Evolutionary conservation across 1,140 invertebrate species (phyloP).

Genomic region (Eupeodes corollae): DNA sequence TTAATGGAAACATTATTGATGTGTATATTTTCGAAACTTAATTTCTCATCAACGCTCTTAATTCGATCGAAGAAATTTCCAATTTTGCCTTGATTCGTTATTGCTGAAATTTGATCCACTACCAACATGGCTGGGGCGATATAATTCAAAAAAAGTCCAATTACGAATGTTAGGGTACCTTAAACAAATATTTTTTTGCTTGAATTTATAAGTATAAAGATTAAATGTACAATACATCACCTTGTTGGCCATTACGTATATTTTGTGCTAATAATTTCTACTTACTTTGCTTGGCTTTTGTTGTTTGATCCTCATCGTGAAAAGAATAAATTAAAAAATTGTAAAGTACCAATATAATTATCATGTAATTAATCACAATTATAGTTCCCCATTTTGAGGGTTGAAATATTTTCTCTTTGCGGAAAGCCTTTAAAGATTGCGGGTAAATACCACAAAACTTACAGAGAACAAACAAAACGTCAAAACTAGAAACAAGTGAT

Average conservation of each 20-base stretch:
- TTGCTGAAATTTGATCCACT: constrained; percentile 24
- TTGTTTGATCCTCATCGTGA: constrained; percentile 23
- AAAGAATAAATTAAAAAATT: constrained; percentile 29
- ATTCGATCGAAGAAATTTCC: constrained; percentile 30
- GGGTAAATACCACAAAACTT: constrained; percentile 27
- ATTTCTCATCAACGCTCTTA: constrained; percentile 23
- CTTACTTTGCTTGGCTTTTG: constrained; percentile 30
- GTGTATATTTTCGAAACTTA: constrained; percentile 20
- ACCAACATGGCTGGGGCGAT: constrained; percentile 35
- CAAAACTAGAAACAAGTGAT: constrained; percentile 24
- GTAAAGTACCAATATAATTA: constrained; percentile 21
- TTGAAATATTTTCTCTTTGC: constrained; percentile 16
- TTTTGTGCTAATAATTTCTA: constrained; percentile 1
- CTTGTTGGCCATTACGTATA: background rate
- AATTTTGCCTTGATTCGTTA: constrained; percentile 25
- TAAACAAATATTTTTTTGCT: background rate
- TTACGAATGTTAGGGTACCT: constrained; percentile 35
- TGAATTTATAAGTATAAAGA: background rate
- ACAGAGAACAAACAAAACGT: constrained; percentile 24
- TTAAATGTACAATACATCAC: background rate
- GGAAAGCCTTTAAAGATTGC: constrained; percentile 22
- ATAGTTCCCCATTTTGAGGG: constrained; percentile 22
- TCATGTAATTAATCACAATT: constrained; percentile 15
- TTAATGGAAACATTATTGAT: constrained; percentile 21
- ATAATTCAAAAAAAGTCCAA: constrained; percentile 34